Evolutionary conservation across 2,113 vertebrate species (phyloP), one percentile per base, ranked within the genome.

Genomic region (Podiceps cristatus): DNA sequence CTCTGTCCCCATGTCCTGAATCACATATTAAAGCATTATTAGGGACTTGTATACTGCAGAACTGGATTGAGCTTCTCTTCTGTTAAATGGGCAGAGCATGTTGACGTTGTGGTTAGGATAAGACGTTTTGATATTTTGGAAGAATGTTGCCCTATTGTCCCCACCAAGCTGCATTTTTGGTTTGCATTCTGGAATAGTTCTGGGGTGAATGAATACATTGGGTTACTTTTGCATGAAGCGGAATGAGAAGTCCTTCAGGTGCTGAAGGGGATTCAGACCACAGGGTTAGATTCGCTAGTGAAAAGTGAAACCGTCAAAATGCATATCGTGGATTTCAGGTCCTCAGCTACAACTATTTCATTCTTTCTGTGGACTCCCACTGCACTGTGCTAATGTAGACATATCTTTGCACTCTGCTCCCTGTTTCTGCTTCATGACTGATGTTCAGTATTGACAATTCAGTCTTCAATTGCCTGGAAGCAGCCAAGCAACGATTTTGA

Each of bases 201-300:
- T 58, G 23, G 16, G 16, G 9, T 58, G 42, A 87, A 69, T 58
- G 42, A 87, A 69, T 45, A 8, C 0, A 0, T 24, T 28, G 8
- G 27, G 31, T 76, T 87, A 44, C 44, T 63, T 76, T 45, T 76
- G 22, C 33, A 9, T 24, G 4, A 76, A 44, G 10, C 35, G 44
- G 60, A 69, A 75, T 31, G 18, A 50, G 40, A 67, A 40, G 19
- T 50, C 18, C 8, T 69, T 68, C 49, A 81, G 1, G 22, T 88
- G 35, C 18, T 63, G 9, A 37, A 50, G 18, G 11, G 8, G 33
- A 35, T 42, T 53, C n/a, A 47, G 45, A 40, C 37, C 20, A 44
- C 8, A 33, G 22, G 9, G 7, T 10, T 72, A 35, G 47, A n/a
- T 25, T 42, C 0, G 0, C 22, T 9, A 68, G 47, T 74, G n/a